Percentiles rank a stretch among this genome's conserved stretches.
phyloP scores from a whole-genome alignment of 2,888 invertebrate species.

The Sminthurinus aureus region DNA sequence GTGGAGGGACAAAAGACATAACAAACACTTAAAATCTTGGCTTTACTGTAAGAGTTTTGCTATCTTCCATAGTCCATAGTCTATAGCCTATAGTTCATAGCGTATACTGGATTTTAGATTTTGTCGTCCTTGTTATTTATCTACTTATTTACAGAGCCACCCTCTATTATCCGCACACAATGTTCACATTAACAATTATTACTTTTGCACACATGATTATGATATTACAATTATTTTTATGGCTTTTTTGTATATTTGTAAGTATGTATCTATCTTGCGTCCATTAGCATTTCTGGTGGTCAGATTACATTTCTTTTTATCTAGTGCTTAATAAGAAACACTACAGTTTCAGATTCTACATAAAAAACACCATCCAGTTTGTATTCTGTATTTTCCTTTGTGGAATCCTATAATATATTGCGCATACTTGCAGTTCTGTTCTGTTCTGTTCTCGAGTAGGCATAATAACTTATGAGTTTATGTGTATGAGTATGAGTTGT shows the following conservation, averaged over 20 bases:
- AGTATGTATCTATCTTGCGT: not conserved
- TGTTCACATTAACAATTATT: constrained; percentile 15
- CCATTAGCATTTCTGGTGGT: not conserved
- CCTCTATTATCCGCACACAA: constrained; percentile 5
- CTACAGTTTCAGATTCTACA: no score
- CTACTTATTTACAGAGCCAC: constrained; percentile 26
- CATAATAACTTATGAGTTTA: not conserved
- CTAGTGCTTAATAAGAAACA: no score
- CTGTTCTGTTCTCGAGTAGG: not conserved
- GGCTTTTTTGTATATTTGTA: not conserved
- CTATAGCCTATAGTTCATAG: not conserved
- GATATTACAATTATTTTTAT: constrained; percentile 2
- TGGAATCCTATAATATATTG: not conserved
- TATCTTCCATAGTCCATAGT: no score
- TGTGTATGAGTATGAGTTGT: not conserved
- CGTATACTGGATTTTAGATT: not conserved
- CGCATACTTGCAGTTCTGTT: not conserved
- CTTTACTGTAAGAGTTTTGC: no score
- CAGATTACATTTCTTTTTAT: no score
- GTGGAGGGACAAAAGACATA: no score
- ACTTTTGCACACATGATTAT: not conserved
- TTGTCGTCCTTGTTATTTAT: constrained; percentile 14
- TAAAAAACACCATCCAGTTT: no score
- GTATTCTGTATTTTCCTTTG: not conserved
- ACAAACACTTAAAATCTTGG: no score